Evolutionary conservation across 2,888 invertebrate species (phyloP), one percentile per base, ranked within the genome.

Genomic region (Idaea aversata): DNA sequence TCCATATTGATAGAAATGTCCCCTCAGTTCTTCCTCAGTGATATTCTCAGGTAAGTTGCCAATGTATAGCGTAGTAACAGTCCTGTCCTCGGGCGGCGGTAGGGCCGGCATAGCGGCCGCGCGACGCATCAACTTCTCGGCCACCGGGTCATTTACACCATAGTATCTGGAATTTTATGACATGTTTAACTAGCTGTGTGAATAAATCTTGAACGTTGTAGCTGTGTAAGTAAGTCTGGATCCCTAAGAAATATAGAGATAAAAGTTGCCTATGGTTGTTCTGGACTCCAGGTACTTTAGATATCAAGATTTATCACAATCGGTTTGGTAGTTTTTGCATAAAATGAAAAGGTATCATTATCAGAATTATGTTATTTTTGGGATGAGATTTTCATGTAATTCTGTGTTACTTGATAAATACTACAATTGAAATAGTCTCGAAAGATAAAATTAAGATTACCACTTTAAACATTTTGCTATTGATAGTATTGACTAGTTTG

Each of bases 1-100:
- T 15, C 99, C 99, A 89, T 97, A 99, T 85, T 99, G 99, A 88
- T 99, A 99, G 88, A 99, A 99, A 81, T 99, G 97, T 82, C 99
- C 98, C 72, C 97, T 96, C 72, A 99, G 93, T 78, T 99, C 98
- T 70, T 97, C 97, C 79, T 99, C 99, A 0, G 96, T 96, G 47
- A 98, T 94, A 70, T 95, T 94, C 66, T 97, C 98, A 0, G 98
- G 98, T 25, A 99, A 89, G 84, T 99, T 99, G 15, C 99, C 99
- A n/a, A 99, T 96, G 83, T 99, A 99, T 5, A 99, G 90, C 0
- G 99, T 99, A 0, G 99, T 99, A 60, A 99, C 99, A 4, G 97
- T 96, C 77, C 96, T 96, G 83, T 99, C 99, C 82, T 99, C 99
- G 0, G 99, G 99, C 0, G 98, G 96, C 59, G 98, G 98, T 59